Base-by-base conservation (phyloP, 2,888 invertebrate genomes). In the Pammene aurita region DNA sequence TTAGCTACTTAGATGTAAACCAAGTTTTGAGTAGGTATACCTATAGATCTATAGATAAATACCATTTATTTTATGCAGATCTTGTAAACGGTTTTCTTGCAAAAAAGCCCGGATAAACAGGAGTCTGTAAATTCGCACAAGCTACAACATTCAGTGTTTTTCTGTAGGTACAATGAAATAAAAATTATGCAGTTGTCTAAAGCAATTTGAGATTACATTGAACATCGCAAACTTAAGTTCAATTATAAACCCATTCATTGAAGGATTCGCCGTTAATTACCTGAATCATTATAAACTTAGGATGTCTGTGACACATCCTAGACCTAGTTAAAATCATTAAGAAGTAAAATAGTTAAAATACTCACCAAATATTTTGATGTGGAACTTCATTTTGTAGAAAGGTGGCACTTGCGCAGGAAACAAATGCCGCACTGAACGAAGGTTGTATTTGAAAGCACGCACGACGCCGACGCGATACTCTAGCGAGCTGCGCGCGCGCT, bases 321-420 rank as follows among this genome's bases (percentile, higher is more conserved):
- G 68, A 68, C 68, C 57, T 57, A 58, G 35, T 58, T 63, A 6
- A 26, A 26, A 26, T 34, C 46, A n/a, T n/a, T 68, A 54, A 69
- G 67, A 35, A 57, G 52, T 46, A 60, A 68, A 50, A 41, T 55
- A 56, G 50, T 69, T 60, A 48, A 54, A 34, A 48, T 14, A 79
- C 90, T 89, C 77, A 92, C 91, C 90, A 72, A 90, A 90, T 67
- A 84, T 14, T 83, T 89, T 88, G 46, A 91, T 79, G 71, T 87
- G 84, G 72, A 90, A 78, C 80, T 88, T 90, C 91, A 92, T 92
- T 76, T 80, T 88, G 77, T 70, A 52, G 73, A 72, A 16, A 13
- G 72, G 66, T 60, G 38, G 18, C 78, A 80, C 78, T 75, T 73
- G 75, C 82, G 82, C 80, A 75, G 72, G 79, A 76, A 81, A 77